Percentiles rank a stretch among this genome's conserved stretches.
Evolutionary conservation across 1,140 invertebrate species (phyloP).

Genomic region (Chironomus striatipennis): DNA sequence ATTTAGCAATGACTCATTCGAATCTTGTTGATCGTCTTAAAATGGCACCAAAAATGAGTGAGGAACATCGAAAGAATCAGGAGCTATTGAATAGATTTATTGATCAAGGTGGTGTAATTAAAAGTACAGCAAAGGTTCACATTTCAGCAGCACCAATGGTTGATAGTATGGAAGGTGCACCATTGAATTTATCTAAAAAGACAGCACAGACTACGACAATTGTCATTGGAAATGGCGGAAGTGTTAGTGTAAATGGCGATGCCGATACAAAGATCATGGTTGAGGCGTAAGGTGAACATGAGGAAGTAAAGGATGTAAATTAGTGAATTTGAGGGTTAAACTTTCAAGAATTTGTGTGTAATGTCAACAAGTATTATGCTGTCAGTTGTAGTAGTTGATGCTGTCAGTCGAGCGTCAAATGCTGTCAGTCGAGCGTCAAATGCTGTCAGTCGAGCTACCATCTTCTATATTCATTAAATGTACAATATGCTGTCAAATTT

Average conservation of each 20-base stretch:
- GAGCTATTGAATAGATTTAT: conserved; percentile 2
- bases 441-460: no score
- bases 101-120: conserved; percentile 12
- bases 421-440: no score
- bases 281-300: not conserved
- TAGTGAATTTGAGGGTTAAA: no score
- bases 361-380: no score
- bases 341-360: no score
- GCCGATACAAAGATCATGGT: conserved; percentile 10
- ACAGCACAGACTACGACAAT: not conserved
- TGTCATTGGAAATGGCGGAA: not conserved
- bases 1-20: conserved; percentile 11
- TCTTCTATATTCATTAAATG: no score
- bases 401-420: no score
- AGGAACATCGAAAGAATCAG: conserved; percentile 19
- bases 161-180: not conserved
- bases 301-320: no score
- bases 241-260: not conserved
- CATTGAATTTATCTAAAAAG: not conserved
- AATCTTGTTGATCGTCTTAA: conserved; percentile 10
- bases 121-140: not conserved
- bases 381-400: no score
- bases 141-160: conserved; percentile 1
- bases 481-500: no score
- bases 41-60: conserved; percentile 17